Evolutionary conservation across 2,113 vertebrate genomes (phyloP), one percentile per base, ranked within the genome.

Genomic region (Hemichromis elongatus): DNA sequence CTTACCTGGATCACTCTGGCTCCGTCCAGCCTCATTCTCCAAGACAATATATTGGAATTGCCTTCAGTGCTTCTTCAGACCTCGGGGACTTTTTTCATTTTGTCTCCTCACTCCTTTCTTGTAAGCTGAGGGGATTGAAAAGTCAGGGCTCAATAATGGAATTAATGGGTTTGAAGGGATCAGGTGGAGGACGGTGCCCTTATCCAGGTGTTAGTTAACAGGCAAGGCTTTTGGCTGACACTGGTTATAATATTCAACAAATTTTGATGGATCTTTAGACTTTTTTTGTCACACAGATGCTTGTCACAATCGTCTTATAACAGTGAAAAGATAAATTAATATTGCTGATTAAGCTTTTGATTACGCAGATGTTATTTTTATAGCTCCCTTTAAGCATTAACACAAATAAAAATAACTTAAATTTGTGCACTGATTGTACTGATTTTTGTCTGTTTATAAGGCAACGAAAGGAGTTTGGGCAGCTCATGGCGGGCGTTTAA

Each of bases 11-110:
- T 55, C 75, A 35, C 54, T 81, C 78, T 9, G 37, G 45, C 81
- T 79, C 57, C 81, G 75, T 83, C 83, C 80, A 59, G 68, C 77
- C 68, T 68, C 37, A 14, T 80, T 77, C 84, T 84, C 7, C 3
- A 21, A 84, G 92, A 89, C 91, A 90, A 88, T 90, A 92, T 90
- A 88, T 84, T 89, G 92, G 86, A 94, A 94, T 94, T 94, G 88
- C 88, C 84, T 91, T 75, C 89, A 84, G 89, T 79, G 83, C 82
- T 80, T 89, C 90, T 87, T 81, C 47, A 80, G 89, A 89, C 92
- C 91, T 78, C 40, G 9, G 93, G 90, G 92, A 90, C 63, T 82
- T 88, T 87, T 88, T 86, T 92, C 85, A 93, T 95, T 94, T 92
- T 90, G 89, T 92, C 84, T 91, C 80, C 21, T 81, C 61, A 8